Base-by-base conservation (phyloP, 2,797 vertebrate genomes). In the Eupleurogrammus muticus region DNA sequence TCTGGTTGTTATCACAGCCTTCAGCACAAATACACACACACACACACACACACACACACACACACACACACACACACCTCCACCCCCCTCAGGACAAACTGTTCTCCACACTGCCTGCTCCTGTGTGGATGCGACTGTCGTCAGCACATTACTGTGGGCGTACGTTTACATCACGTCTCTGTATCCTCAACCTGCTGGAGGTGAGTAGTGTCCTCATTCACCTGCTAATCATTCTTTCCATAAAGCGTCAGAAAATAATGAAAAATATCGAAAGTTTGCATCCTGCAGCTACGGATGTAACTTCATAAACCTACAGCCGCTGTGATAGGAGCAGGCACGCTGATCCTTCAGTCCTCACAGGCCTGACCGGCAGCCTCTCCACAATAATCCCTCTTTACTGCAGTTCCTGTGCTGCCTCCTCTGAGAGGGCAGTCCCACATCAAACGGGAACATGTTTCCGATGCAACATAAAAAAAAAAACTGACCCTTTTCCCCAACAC, bases 341-440 rank as follows among this genome's bases (percentile, higher is more conserved):
- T 63, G 51, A 73, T 19, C 13, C 48, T 17, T 53, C 28, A 28
- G 28, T 28, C 44, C 51, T 69, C n/a, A 3, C 32, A 35, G 52
- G 34, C 63, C 53, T 64, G 50, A 79, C 66, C 19, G 8, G 62
- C 71, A 21, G 64, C 50, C 50, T 73, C 50, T 14, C 35, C n/a
- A 20, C 12, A 23, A n/a, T 54, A 36, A 66, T 55, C 62, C 16
- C 19, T 58, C 79, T 89, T 86, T 89, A 73, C 89, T 87, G 51
- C 61, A 42, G 50, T 66, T 74, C 58, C 73, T 57, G 68, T 59
- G 59, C 68, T 62, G 66, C 28, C 28, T 40, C 73, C 62, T 82
- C 56, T 70, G 61, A 84, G 73, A 79, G 50, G 40, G 20, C 60
- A 52, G 60, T 24, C 49, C 10, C 28, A 77, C 76, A 80, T 87